Evolutionary conservation across 2,797 vertebrate species (phyloP), one percentile per base, ranked within the genome.

Genomic region (Acipenser oxyrinchus): DNA sequence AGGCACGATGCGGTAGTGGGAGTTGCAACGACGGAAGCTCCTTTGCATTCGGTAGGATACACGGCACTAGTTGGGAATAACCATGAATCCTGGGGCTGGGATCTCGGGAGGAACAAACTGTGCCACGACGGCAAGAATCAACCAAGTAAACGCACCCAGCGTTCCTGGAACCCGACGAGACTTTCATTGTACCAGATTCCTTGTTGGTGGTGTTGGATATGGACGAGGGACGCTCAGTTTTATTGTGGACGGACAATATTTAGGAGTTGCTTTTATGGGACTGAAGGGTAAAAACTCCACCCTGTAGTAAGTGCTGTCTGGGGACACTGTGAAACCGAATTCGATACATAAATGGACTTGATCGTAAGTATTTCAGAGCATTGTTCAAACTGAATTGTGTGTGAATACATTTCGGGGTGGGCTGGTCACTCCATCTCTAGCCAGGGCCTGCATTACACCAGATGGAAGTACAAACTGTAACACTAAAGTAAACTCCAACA

Each of bases 311-410:
- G 97, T 58, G 97, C 97, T 0, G 97, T 99, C 74, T 99, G 97
- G 97, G 96, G 97, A 82, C 97, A 99, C 90, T 99, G 97, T 83
- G 97, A 99, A 84, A 99, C 74, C 82, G 92, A 75, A 98, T 98
- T 90, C 94, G 96, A 81, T 99, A 99, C 92, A 87, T 99, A 83
- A 99, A 99, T 48, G 96, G 97, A 65, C 95, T 99, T 0, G 97
- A 99, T 86, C 97, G 97, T 99, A 93, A 98, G 96, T 99, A 91
- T 75, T 52, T 62, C 12, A 62, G 23, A 10, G 12, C 55, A 1
- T 62, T 59, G 68, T 18, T 7, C 53, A 62, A 57, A 23, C 23
- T 37, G 23, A 37, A 37, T 37, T 37, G 23, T 37, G 4, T 37
- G 23, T 4, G 4, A 3, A 37, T 37, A 37, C 15, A 37, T 37